Base-by-base conservation (phyloP, 2,888 invertebrate species). In the Perizoma affinitatum region DNA sequence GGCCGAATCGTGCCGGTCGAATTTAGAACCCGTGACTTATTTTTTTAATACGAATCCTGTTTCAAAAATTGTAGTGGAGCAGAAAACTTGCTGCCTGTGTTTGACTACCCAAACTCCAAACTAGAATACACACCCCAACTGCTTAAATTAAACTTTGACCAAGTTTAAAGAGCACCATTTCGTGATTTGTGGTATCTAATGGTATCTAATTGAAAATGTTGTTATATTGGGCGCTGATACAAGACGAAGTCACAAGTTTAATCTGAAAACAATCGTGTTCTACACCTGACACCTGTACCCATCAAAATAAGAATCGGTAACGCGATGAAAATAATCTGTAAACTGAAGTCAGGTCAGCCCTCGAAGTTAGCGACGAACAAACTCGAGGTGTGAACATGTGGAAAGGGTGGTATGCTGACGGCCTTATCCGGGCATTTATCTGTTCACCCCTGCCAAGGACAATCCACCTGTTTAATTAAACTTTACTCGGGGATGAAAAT, bases 311-410 rank as follows among this genome's bases (percentile, higher is more conserved):
- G n/a, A n/a, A n/a, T n/a, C n/a, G n/a, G n/a, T 45, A 55, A 54
- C 55, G 48, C 62, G 35, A 52, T 45, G 52, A 45, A 50, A 55
- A 55, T 55, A 53, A 58, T 63, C 58, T 63, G 55, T 47, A 40
- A 62, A 62, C 51, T 58, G 22, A 43, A 58, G 46, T 51, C 52
- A 55, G 53, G 58, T 47, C 50, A 51, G 22, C 54, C 47, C 40
- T 41, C 35, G 44, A 49, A 58, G 55, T 52, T 58, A 46, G 41
- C 45, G 45, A 55, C 55, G 54, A 58, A 55, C 62, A 58, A 55
- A 58, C 51, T 58, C 52, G 10, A 45, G 52, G 57, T 53, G 61
- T 54, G 49, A 61, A 54, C 57, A 57, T 54, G 45, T 61, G 52
- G 54, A 46, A 43, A 11, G 55, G 54, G 42, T 56, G 43, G 58